Evolutionary conservation across 2,888 invertebrate species (phyloP), one percentile per base, ranked within the genome.

Genomic region (Clistopyga incitator): DNA sequence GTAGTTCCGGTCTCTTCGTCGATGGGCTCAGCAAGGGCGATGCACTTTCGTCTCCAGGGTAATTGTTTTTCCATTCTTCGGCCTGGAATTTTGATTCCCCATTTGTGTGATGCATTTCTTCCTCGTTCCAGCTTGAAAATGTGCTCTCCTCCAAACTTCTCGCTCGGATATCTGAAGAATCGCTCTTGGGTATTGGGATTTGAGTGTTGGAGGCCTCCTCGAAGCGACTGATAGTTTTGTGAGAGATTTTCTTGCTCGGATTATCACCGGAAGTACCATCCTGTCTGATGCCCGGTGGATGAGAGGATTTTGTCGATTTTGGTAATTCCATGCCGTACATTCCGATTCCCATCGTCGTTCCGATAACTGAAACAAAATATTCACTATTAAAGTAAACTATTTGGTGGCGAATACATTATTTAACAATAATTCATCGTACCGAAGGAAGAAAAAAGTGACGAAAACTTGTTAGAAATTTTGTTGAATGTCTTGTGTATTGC

Each of bases 341-440:
- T 59, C 86, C 85, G 84, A 85, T 82, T 70, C 88, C 88, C 86
- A 87, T 86, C 70, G 89, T 88, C 81, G 88, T 85, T 87, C 89
- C 89, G 87, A 88, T 87, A 85, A 89, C 91, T 92, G 86, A 29
- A 92, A 91, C 87, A 88, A 61, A 68, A 34, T 29, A 29, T 6
- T 29, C 6, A 29, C n/a, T 29, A 29, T 29, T 29, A 29, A 29
- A 29, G 29, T 29, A 29, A 29, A 29, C 2, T 29, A 29, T 29
- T 29, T 29, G 6, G 2, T n/a, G n/a, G n/a, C n/a, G n/a, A n/a
- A 29, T 29, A 29, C 29, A 29, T 3, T 29, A 29, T 3, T 3
- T 29, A 3, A 29, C 2, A 29, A 29, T n/a, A n/a, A n/a, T 15
- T 15, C 50, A 50, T 15, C 2, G 10, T 10, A 38, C 10, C 10